Evolutionary conservation across 30 jellyfish, hydroid and myxozoan genomes (phyloP), one percentile per base, ranked within the genome.

Genomic region (Catostylus mosaicus): DNA sequence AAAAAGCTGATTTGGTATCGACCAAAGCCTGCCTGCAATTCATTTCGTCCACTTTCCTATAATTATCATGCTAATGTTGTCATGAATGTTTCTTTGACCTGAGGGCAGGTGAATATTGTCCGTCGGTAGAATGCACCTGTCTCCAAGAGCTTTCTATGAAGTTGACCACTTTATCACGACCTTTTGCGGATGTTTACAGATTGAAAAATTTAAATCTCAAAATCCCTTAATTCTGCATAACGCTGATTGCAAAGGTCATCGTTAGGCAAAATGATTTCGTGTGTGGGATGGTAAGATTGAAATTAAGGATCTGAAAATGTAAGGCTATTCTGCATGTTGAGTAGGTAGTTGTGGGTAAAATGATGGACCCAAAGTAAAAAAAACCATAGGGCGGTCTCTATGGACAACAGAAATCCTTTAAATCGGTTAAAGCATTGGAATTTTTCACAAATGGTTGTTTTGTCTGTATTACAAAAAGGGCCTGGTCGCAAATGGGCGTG

Each of bases 121-220:
- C 78, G 9, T 10, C 7, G 27, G 8, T 30, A 23, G 6, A n/a
- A 16, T 66, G 57, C 78, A 66, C 57, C 78, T 66, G 78, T 66
- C 50, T 40, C 5, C 31, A 66, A 31, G 47, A 24, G 57, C 57
- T 66, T 30, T 36, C 57, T 30, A 30, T 29, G 78, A 23, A 23
- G n/a, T 30, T 66, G 57, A 66, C 78, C 78, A 66, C 78, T 66
- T 66, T 32, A 66, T 66, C 78, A 66, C 78, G 78, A 66, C 29
- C 27, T 2, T 23, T 34, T 36, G 16, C 54, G 0, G 14, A 66
- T 29, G 52, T 26, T 29, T 19, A 40, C 31, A 66, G 29, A 1
- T 16, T 29, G 29, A 66, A 66, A 66, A 31, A 27, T 4, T 7
- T 29, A 3, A 66, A 66, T 66, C 78, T 32, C 78, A 29, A 29